Evolutionary conservation across 2,113 vertebrate genomes (phyloP).

Genomic region (Microcebus griseorufus): DNA sequence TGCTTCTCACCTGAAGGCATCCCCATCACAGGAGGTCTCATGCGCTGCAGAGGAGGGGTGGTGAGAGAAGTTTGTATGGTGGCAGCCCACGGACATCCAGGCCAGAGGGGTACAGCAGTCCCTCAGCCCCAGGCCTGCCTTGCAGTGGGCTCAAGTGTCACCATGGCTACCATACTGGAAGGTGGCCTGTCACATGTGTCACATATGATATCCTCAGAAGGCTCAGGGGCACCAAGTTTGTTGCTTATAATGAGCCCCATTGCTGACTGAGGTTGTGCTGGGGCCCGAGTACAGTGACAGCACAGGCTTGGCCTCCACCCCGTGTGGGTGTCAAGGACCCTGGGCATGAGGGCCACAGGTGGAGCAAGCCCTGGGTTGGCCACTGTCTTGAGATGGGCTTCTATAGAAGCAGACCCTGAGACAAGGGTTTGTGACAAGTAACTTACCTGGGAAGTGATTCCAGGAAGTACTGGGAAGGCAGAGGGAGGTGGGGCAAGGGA

Average conservation of each 20-base stretch:
- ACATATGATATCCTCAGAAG: background rate
- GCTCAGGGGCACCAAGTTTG: background rate
- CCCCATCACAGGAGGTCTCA: background rate
- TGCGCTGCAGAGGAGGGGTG: background rate
- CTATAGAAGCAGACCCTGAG: background rate
- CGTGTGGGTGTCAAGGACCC: no score
- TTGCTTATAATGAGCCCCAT: background rate
- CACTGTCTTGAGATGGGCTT: no score
- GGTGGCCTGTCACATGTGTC: background rate
- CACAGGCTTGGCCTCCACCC: background rate
- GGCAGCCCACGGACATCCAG: background rate
- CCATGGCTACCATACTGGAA: background rate
- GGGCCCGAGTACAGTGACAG: no score
- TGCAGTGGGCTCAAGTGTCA: background rate
- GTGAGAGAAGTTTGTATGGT: no score
- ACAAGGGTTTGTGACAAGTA: no score
- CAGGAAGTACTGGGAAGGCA: background rate
- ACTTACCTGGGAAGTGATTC: background rate
- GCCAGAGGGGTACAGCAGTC: background rate
- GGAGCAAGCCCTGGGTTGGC: background rate
- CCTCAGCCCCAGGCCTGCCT: background rate
- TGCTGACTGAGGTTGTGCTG: background rate
- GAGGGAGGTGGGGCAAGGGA: no score
- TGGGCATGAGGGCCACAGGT: background rate
- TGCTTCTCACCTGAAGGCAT: background rate